Conservation (phyloP, 2,113 vertebrate species). For the Sterrhoptilus dennistouni region DNA sequence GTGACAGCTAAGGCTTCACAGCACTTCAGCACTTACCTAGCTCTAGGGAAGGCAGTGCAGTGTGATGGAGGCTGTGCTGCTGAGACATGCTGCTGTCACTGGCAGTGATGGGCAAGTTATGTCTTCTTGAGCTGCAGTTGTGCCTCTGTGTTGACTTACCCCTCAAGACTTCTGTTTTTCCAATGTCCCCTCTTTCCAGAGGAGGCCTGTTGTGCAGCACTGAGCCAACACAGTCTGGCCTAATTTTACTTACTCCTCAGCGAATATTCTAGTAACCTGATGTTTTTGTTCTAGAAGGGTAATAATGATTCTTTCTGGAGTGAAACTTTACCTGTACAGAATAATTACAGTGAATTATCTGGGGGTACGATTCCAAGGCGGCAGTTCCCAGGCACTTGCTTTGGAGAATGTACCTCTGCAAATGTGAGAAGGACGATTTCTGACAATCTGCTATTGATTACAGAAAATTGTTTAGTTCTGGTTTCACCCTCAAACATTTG, state of each 20-base stretch:
- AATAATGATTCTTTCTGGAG: slow-evolving; percentile 14
- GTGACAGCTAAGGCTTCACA: neutral
- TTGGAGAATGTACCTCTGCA: slow-evolving; percentile 33
- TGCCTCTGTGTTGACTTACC: neutral
- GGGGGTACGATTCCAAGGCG: neutral
- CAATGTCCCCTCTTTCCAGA: neutral
- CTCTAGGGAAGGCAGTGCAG: neutral
- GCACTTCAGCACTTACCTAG: neutral
- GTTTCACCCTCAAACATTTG: slow-evolving; percentile 37
- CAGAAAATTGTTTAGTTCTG: slow-evolving; percentile 48
- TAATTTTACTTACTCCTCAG: neutral
- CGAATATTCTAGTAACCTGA: neutral
- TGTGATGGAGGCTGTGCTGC: neutral
- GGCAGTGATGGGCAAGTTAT: neutral
- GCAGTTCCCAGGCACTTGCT: slow-evolving; percentile 13
- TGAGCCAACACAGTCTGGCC: neutral
- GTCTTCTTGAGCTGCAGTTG: neutral
- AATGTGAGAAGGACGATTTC: neutral
- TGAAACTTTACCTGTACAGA: neutral
- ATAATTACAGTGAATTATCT: slow-evolving; percentile 40
- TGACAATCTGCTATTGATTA: slow-evolving; percentile 33
- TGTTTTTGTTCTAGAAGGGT: neutral
- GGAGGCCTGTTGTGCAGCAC: neutral
- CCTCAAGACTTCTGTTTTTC: neutral
- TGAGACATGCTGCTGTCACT: neutral